Base-by-base conservation (phyloP, 2,113 vertebrate species). In the Phalacrocorax carbo region DNA sequence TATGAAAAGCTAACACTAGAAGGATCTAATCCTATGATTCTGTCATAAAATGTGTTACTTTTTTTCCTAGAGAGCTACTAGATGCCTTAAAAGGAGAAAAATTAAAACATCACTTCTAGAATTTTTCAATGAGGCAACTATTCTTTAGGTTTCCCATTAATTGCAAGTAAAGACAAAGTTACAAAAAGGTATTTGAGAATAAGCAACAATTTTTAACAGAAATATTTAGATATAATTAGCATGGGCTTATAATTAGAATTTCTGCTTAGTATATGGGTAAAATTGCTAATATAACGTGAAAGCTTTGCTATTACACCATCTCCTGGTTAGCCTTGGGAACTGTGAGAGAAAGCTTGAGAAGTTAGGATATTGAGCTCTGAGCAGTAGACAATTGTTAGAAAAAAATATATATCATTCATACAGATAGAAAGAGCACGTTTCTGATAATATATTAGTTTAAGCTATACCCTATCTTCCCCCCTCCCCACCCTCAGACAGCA, bases 281-380 rank as follows among this genome's bases (percentile, higher is more conserved):
- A 92, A 42, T 55, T 48, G 26, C 52, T 57, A 34, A 20, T 25
- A 26, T 17, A 83, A 81, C 0, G 5, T 25, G 11, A 94, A 95
- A 69, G 44, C 32, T 95, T 95, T 77, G 42, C 52, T 93, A 72
- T 54, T 79, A 81, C 94, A 87, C 96, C 95, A 96, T 93, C 95
- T 96, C 79, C 80, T 97, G 92, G 95, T 87, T 82, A 87, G 51
- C 57, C 30, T 75, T 64, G 38, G 73, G 27, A 91, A 96, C 69
- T 89, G 71, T 58, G 57, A 81, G 57, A 83, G 44, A 57, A 86
- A 66, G 13, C 15, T 62, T 64, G 22, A 78, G 15, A 83, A 78
- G 5, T 55, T 44, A 22, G 13, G 48, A 77, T 71, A 88, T 4
- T 60, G 32, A 87, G 17, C 18, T 78, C 77, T 61, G 16, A 85